Base-by-base conservation (phyloP, 2,888 invertebrate genomes). In the Eumerus sabulonum region DNA sequence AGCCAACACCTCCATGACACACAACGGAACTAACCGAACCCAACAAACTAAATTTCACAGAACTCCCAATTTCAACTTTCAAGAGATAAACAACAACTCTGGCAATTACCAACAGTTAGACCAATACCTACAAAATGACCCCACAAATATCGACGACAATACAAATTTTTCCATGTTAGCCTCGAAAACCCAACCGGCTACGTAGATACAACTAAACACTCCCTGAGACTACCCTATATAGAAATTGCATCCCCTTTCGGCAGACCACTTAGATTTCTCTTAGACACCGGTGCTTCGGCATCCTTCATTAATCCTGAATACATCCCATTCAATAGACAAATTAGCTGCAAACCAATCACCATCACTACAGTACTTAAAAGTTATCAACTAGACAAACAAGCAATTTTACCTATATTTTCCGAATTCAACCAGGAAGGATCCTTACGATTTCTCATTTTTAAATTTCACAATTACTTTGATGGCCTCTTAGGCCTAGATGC, bases 141-240 rank as follows among this genome's bases (percentile, higher is more conserved):
- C 18, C 5, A 60, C 48, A 3, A 38, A 48, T 17, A 36, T 60
- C 11, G 27, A 50, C 14, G 16, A 51, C 5, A 14, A 17, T 7
- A 12, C 9, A 51, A 42, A 51, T 51, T 63, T 51, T 51, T 27
- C 35, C 40, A 51, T 12, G n/a, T n/a, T 14, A 51, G 62, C 51
- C 62, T 51, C 42, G 62, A 62, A 13, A 18, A 51, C 48, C 51
- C 50, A 19, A 62, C 62, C 18, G 42, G 62, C 5, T 62, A 50
- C 35, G 9, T 62, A 62, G 50, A 42, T n/a, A 14, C 27, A 50
- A 7, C 7, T 3, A 35, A 35, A n/a, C 18, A 38, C 9, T 36
- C 36, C 36, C n/a, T n/a, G 13, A 59, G 14, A 7, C 11, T 36
- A 47, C 59, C 59, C 11, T 59, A 36, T 17, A 47, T 59, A 16